Evolutionary conservation across 2,888 invertebrate genomes (phyloP), one percentile per base, ranked within the genome.

Genomic region (Cyclophora punctaria): DNA sequence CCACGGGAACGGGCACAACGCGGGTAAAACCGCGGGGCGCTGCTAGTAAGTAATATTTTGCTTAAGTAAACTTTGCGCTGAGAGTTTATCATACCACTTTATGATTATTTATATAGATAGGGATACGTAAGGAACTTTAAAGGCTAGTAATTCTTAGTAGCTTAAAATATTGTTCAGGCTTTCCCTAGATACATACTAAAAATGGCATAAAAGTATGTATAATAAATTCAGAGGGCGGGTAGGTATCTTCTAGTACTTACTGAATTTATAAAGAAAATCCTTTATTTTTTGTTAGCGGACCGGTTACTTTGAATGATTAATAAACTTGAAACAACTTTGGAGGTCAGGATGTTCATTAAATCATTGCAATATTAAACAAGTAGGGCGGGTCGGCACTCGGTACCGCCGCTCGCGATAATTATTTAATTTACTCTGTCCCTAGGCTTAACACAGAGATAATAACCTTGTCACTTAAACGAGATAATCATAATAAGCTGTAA

Each of bases 281-380:
- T 7, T 7, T 42, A 7, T 50, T 51, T 55, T 57, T 53, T 47
- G 41, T 44, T 42, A 44, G 45, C 47, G 41, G 48, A 50, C 44
- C 45, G 7, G 47, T 49, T 47, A 41, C 48, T n/a, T 42, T 49
- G 52, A 58, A 54, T 58, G 50, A 50, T 47, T 56, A 51, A 56
- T 42, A 47, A 50, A 48, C 50, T 45, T 45, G 33, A 41, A 55
- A 49, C 47, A 44, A 51, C 52, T 55, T 54, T 55, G 45, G 54
- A 53, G 56, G 54, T 52, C 56, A 49, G 52, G 52, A 56, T 53
- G 52, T 53, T 58, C 58, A 55, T 58, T 56, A 58, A 56, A 53
- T 51, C 54, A 58, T 56, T 56, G 58, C 55, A 56, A 56, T 58
- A 58, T 58, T 58, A 44, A 58, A 56, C 49, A 50, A 55, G 48